A percentile compares a stretch with the other conserved stretches of the same genome.
Evolutionary conservation across 2,888 invertebrate genomes (phyloP).

Genomic region (Orchestes rusci): DNA sequence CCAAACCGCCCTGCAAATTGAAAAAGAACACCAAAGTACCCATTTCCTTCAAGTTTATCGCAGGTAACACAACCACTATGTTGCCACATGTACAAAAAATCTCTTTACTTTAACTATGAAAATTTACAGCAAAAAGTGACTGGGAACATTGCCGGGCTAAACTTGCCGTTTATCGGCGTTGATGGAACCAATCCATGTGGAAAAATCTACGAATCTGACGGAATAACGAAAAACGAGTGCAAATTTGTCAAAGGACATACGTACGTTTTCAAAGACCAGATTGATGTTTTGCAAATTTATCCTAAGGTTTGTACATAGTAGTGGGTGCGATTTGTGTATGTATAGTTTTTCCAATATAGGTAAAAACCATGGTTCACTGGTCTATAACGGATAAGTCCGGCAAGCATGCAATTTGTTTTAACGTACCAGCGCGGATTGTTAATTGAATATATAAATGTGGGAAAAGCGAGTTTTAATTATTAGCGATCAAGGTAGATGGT

Average conservation of each 20-base stretch:
- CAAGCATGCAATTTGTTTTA: constrained; percentile 56
- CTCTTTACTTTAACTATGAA: too few relatives aligned
- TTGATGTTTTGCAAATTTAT: constrained; percentile 48
- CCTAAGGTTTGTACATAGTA: constrained; percentile 47
- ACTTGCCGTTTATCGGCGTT: constrained; percentile 69
- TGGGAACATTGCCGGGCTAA: constrained; percentile 55
- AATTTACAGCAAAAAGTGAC: constrained; percentile 52
- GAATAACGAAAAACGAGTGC: constrained; percentile 52
- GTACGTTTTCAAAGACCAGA: constrained; percentile 62
- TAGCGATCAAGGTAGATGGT: too few relatives aligned
- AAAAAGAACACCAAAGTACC: constrained; percentile 52
- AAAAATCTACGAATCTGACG: constrained; percentile 52
- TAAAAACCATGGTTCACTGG: constrained; percentile 57
- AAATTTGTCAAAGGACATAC: constrained; percentile 60
- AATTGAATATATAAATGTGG: constrained; percentile 27
- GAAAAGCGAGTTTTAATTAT: too few relatives aligned
- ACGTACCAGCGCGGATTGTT: constrained; percentile 57
- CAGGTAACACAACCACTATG: too few relatives aligned
- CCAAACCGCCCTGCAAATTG: constrained; percentile 57
- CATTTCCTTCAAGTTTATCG: constrained; percentile 53
- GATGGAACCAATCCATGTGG: constrained; percentile 63
- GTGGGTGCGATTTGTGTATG: too few relatives aligned
- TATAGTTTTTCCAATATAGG: constrained; percentile 37
- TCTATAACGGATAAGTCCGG: constrained; percentile 46
- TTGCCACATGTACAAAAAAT: too few relatives aligned